Base-by-base conservation (phyloP, 2,113 vertebrate species). In the Labeo catla region DNA sequence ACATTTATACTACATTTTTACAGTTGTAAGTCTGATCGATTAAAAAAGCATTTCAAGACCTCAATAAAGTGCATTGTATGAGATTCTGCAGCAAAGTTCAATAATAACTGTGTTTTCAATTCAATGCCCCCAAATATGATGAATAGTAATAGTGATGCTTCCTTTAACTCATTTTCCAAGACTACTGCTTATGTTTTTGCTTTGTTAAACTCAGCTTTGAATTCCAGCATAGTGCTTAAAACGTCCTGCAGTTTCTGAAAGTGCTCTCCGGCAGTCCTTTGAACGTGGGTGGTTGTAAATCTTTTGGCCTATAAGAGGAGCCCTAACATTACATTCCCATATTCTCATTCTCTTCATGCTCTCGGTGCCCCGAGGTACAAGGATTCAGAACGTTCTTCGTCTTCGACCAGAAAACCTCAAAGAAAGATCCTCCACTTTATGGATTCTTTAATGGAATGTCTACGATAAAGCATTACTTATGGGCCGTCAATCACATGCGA, bases 221-320 rank as follows among this genome's bases (percentile, higher is more conserved):
- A 16, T 34, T 70, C 72, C 16, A 43, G 68, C 68, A 45, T 7
- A 39, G 13, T 39, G 28, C 9, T 4, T 80, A 8, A 23, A 23
- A 23, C 21, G 15, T 80, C 39, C 36, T 45, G 54, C 65, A 12
- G 9, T 65, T 9, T 82, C 6, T 45, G 11, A 63, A 43, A 6
- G 57, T 13, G 21, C 6, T 45, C 36, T 45, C 6, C 0, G 0
- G 23, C 45, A 92, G 87, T 79, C 85, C 89, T n/a, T 23, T 54
- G 52, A 21, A 73, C 34, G 50, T 54, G 90, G 78, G 50, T 43
- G 90, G 78, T 80, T 86, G 15, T 91, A 79, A 92, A 82, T 43
- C 45, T 65, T 8, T 76, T 79, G 76, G 23, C 91, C 95, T 88
- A 95, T 92, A 94, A 94, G 94, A 94, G 94, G 95, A 93, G 93